Evolutionary conservation across 2,113 vertebrate species (phyloP).

Genomic region (Paedocypris sp.): DNA sequence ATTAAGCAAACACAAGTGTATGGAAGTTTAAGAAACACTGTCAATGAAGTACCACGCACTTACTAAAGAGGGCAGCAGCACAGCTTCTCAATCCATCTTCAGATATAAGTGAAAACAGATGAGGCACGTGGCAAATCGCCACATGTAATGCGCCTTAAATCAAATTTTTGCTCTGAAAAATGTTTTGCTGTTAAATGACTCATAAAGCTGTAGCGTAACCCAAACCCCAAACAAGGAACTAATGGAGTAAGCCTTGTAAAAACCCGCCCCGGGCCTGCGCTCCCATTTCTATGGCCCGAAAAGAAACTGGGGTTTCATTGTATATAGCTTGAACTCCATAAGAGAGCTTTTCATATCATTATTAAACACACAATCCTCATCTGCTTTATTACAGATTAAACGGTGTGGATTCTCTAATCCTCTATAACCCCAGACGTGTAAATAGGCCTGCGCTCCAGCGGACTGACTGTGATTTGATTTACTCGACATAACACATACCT

Average conservation of each 20-base stretch:
- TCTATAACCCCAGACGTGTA: not conserved
- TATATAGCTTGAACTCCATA: not conserved
- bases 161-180: conserved; percentile 6
- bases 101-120: conserved; percentile 25
- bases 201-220: not conserved
- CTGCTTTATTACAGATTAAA: conserved; percentile 1
- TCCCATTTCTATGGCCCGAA: not conserved
- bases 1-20: too few relatives aligned
- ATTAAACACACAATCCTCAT: conserved; percentile 2
- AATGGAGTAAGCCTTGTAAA: not conserved
- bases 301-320: not conserved
- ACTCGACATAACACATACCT: not conserved
- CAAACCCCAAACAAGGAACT: not conserved
- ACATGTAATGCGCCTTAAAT: conserved; percentile 22
- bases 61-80: not conserved
- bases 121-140: conserved; percentile 12
- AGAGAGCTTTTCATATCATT: not conserved
- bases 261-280: not conserved
- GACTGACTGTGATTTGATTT: not conserved
- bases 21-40: too few relatives aligned
- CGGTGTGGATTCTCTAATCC: conserved; percentile 6
- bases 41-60: not conserved
- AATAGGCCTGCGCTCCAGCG: not conserved
- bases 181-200: conserved; percentile 13
- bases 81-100: not conserved